phyloP scores from a whole-genome alignment of 2,888 invertebrate genomes.

The Spisula solida region DNA sequence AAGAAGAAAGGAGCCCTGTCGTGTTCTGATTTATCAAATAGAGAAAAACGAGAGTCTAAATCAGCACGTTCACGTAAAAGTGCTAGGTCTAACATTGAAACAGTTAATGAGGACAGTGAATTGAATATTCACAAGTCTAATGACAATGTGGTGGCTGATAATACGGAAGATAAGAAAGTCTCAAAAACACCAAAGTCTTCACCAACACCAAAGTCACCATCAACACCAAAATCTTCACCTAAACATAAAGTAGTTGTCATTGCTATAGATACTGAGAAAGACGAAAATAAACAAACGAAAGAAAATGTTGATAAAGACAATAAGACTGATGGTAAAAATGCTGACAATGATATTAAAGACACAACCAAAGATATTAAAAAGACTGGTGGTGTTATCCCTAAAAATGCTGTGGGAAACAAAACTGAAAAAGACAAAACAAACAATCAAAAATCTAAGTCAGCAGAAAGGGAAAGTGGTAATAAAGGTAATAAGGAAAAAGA shows the following conservation, averaged over 20 bases:
- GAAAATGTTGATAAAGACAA: background rate
- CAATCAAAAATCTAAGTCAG: background rate
- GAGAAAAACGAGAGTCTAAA: slow-evolving; percentile 61
- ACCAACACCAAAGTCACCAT: too few species aligned
- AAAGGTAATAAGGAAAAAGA: background rate
- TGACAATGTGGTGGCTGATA: slow-evolving; percentile 40
- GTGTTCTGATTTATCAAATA: slow-evolving; percentile 71
- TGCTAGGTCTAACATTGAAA: slow-evolving; percentile 28
- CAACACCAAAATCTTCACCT: background rate
- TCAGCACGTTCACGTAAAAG: slow-evolving; percentile 46
- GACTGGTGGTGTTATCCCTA: background rate
- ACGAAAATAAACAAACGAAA: background rate
- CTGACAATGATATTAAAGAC: background rate
- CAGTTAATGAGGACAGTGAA: slow-evolving; percentile 45
- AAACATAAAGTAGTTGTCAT: slow-evolving; percentile 40
- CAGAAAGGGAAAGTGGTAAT: background rate
- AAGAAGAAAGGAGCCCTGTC: slow-evolving; percentile 93
- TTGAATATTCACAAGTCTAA: slow-evolving; percentile 25
- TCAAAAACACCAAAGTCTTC: slow-evolving; percentile 4
- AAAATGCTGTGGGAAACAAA: background rate
- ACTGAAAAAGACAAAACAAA: background rate
- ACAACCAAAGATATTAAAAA: background rate
- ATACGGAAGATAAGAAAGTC: slow-evolving; percentile 29
- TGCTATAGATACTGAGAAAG: slow-evolving; percentile 26
- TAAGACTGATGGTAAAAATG: background rate